Evolutionary conservation across 92 coral and sea anemone genomes (phyloP), one percentile per base, ranked within the genome.

Genomic region (Porites lobata): DNA sequence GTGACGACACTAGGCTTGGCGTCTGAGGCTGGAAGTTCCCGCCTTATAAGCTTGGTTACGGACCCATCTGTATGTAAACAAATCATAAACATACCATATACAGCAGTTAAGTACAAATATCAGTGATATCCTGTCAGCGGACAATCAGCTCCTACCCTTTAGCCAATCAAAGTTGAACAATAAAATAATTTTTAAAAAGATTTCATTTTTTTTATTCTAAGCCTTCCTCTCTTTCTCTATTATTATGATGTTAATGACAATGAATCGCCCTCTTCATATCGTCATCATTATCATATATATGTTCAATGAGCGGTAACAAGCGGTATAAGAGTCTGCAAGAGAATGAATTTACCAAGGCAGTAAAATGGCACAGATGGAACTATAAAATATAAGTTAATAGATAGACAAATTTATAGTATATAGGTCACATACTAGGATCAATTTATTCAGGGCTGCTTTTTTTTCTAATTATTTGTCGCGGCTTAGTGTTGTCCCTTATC

Each of bases 1-100:
- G n/a, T 69, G 52, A 82, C 67, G 68, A 13, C 43, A 78, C 58
- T 74, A 47, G 86, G 86, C 67, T 74, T 62, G 86, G 86, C 65
- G 86, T 82, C 86, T 68, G 43, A 38, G 47, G 47, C 53, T 53
- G 7, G 8, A 54, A 80, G 54, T 68, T 56, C 12, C 76, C 9
- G 63, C 57, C 50, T 65, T n/a, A 17, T 11, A 57, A n/a, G 18
- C 86, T 69, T 69, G 56, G 86, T 56, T 57, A 69, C 86, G 78
- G 66, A 59, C 76, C 22, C 1, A 6, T 52, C 56, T 38, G 63
- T 69, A 20, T 53, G 78, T 69, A 54, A 82, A 82, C 86, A 82
- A 69, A 82, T 58, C 61, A 58, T 69, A 69, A 68, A 82, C 78
- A 18, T 82, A 69, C 86, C 57, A 47, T 71, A 32, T 50, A 56